Evolutionary conservation across 2,797 vertebrate genomes (phyloP), one percentile per base, ranked within the genome.

Genomic region (Gymnocypris eckloni): DNA sequence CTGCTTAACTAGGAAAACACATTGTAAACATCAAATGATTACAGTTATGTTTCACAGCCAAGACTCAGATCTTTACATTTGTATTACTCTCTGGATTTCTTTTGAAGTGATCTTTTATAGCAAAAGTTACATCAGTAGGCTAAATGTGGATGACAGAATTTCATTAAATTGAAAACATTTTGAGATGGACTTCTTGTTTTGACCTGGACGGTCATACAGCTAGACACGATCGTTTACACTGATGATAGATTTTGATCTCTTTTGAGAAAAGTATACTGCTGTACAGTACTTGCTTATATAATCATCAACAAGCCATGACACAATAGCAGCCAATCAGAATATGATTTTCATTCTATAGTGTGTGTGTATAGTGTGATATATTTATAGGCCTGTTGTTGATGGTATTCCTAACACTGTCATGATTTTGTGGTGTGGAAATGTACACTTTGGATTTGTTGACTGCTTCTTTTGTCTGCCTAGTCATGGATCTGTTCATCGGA

Each of bases 371-470:
- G 70, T 75, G 54, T 50, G 71, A 43, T 75, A 16, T 75, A 48
- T 16, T n/a, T 73, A 48, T 13, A 66, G 12, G 56, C 28, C 54
- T 76, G 70, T 64, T 37, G 70, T 39, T 71, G 28, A 25, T 39
- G 50, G 67, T 20, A 20, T 72, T 59, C 12, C 66, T 71, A 59
- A 56, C 67, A 41, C 20, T 28, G 22, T 43, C 18, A 50, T 33
- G 70, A 64, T 73, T 50, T 75, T 73, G 70, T 8, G 39, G 54
- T 82, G 69, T 83, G 43, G 56, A 75, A 18, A 39, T 76, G 52
- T 22, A 83, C 56, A 50, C 69, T 33, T 45, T 59, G 67, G 39
- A 56, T 70, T 79, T 84, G 75, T 15, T 56, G 64, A 77, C 66
- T 25, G 52, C 7, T 69, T 37, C 45, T 75, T 61, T 56, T 41